These are phyloP conservation scores for Carterocephalus palaemon DNA, from an alignment of 2,888 invertebrate species.

Conservation along the genomic window DNA sequence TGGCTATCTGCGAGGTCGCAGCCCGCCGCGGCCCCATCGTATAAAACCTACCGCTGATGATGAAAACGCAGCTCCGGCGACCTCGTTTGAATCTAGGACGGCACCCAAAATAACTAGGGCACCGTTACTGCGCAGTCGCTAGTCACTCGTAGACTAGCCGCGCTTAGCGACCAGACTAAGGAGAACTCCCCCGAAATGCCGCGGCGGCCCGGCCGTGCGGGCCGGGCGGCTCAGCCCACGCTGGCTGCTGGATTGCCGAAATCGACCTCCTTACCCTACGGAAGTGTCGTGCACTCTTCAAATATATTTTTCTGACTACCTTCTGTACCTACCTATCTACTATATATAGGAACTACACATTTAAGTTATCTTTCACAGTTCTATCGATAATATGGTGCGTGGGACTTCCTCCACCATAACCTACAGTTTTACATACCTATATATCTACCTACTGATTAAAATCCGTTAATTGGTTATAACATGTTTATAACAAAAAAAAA, in stretches of 20 bases:
- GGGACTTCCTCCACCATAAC: too few species aligned
- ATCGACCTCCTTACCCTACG: conserved; percentile 53
- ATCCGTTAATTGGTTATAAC: too few species aligned
- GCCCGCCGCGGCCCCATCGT: conserved; percentile 69
- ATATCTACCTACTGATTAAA: too few species aligned
- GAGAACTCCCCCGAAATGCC: conserved; percentile 37
- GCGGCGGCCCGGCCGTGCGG: conserved; percentile 15
- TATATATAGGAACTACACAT: background rate
- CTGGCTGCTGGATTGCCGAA: conserved; percentile 48
- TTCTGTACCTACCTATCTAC: conserved; percentile 3
- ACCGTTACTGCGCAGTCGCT: conserved; percentile 70
- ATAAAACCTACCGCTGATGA: conserved; percentile 64
- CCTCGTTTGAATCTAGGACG: conserved; percentile 72
- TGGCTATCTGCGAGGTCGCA: conserved; percentile 55
- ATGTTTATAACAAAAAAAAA: too few species aligned
- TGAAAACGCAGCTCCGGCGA: conserved; percentile 66
- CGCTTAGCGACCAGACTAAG: conserved; percentile 40
- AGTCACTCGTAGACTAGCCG: conserved; percentile 54
- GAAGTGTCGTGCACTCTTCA: conserved; percentile 41
- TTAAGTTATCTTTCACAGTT: background rate
- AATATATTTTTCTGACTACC: conserved; percentile 19
- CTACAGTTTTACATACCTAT: too few species aligned
- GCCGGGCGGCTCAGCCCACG: conserved; percentile 35
- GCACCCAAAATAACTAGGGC: conserved; percentile 75
- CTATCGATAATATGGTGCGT: background rate